Base-by-base conservation (phyloP, 1,140 invertebrate genomes). In the Mactra quadrangularis region DNA sequence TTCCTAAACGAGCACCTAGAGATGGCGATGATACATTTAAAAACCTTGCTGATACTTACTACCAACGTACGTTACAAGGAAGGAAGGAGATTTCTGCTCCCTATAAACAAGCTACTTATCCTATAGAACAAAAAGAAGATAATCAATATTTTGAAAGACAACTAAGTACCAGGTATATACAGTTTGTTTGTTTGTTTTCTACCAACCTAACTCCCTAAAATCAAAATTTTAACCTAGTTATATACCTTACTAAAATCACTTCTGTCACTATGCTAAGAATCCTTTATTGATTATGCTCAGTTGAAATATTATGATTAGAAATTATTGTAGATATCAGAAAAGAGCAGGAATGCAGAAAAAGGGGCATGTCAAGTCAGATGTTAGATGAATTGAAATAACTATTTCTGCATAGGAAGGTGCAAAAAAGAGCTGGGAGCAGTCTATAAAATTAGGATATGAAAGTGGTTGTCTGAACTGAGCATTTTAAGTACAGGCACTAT, bases 111-210 rank as follows among this genome's bases (percentile, higher is more conserved):
- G 97, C 97, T 0, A 97, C 98, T 93, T 99, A 98, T 93, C 98
- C 98, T 0, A 99, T 99, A 88, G 98, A 99, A 92, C 97, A 98
- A 90, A 97, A 97, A 74, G 97, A 99, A 93, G 97, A 97, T 93
- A 98, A 98, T 89, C 94, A 97, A 11, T 95, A 97, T 45, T 96
- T 98, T 77, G 97, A 98, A 90, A 94, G 97, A n/a, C 97, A 98
- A 90, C 94, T 98, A 3, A 98, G 96, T 90, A 76, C 64, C 57
- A 90, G 87, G 90, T 89, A 60, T 52, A 62, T 41, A 41, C 6
- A 41, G 38, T 41, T n/a, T n/a, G n/a, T n/a, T n/a, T n/a, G n/a
- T n/a, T n/a, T n/a, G n/a, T n/a, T n/a, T n/a, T n/a, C n/a, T n/a
- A n/a, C n/a, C n/a, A n/a, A n/a, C n/a, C n/a, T n/a, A n/a, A n/a